A percentile compares a stretch with the other conserved stretches of the same genome.
Evolutionary conservation across 2,888 invertebrate genomes (phyloP).

Genomic region (Pseudococcus longispinus): DNA sequence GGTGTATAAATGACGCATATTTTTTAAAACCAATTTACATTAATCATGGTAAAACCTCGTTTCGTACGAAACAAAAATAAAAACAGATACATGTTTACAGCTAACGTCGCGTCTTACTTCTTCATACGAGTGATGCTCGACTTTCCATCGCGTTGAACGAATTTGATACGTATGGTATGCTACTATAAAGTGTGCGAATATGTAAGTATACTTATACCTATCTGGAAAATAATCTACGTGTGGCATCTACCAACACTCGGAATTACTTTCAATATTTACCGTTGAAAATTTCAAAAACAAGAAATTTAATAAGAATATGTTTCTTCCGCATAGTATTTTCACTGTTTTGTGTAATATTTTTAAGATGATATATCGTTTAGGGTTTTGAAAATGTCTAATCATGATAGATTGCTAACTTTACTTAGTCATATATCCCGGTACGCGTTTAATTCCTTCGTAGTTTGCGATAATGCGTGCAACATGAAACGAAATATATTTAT

Average conservation of each 20-base stretch:
- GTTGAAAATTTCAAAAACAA: background rate
- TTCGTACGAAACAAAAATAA: background rate
- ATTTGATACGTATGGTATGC: background rate
- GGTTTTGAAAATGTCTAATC: conserved; percentile 24
- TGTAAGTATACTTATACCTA: background rate
- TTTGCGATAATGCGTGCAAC: conserved; percentile 20
- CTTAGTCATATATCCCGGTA: conserved; percentile 32
- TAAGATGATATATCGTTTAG: conserved; percentile 39
- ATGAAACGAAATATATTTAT: conserved; percentile 9
- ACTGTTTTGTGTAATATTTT: conserved; percentile 29
- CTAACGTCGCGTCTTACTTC: background rate
- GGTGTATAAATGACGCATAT: background rate
- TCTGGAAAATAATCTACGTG: conserved; percentile 2
- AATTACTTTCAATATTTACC: conserved; percentile 18
- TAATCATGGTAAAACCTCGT: background rate
- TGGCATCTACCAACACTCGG: background rate
- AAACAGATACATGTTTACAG: background rate
- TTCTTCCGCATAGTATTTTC: background rate
- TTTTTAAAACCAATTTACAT: background rate
- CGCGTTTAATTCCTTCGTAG: conserved; percentile 25
- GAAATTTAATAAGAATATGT: conserved; percentile 28
- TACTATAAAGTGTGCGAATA: background rate
- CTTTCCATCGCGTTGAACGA: background rate
- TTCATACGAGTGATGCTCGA: background rate
- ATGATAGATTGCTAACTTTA: conserved; percentile 32